Evolutionary conservation across 2,888 invertebrate species (phyloP).

Genomic region (Sisyra nigra): DNA sequence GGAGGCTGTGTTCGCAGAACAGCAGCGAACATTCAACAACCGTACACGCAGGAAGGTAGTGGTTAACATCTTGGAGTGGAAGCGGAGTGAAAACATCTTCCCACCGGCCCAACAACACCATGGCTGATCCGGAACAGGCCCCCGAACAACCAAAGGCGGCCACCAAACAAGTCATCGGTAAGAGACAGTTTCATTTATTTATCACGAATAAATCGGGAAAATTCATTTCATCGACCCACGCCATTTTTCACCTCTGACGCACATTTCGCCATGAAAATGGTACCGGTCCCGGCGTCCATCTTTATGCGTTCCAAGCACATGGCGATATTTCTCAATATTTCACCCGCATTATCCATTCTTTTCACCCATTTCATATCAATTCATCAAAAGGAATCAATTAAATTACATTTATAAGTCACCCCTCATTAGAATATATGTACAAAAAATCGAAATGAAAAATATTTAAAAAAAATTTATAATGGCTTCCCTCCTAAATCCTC

Average conservation of each 20-base stretch:
- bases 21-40: constrained; percentile 24
- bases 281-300: constrained; percentile 22
- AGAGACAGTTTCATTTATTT: constrained; percentile 20
- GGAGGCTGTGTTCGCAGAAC: constrained; percentile 1
- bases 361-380: no score
- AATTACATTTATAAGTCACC: no score
- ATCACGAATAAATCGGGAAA: constrained; percentile 9
- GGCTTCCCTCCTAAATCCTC: no score
- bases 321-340: constrained; percentile 3
- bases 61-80: constrained; percentile 58
- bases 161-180: constrained; percentile 82
- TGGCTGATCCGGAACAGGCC: constrained; percentile 92
- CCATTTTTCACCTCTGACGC: constrained; percentile 2
- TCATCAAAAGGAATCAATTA: no score
- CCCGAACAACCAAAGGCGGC: constrained; percentile 54
- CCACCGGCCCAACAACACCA: constrained; percentile 67
- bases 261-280: constrained; percentile 10
- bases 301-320: constrained; percentile 16
- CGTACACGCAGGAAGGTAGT: constrained; percentile 38
- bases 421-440: no score
- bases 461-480: no score
- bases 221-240: constrained; percentile 3
- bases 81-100: constrained; percentile 62
- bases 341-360: no score
- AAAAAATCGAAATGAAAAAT: no score